Evolutionary conservation across 2,113 vertebrate species (phyloP).

Genomic region (Arvicanthis niloticus): DNA sequence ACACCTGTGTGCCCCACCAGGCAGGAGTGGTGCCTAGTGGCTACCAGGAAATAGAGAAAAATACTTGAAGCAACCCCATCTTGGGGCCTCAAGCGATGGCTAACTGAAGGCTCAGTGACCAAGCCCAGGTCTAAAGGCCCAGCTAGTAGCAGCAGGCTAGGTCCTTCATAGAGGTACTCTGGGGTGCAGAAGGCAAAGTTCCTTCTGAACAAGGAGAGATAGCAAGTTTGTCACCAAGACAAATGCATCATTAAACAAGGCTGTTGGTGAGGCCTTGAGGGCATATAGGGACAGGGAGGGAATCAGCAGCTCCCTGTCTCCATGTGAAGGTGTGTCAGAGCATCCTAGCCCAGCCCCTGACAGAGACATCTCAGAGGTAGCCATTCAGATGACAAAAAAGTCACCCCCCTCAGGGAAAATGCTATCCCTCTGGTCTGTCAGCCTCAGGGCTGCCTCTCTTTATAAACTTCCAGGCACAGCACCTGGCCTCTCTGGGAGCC

Average conservation of each 20-base stretch:
- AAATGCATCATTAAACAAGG: neutral
- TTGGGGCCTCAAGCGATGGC: fast-evolving
- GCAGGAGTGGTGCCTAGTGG: neutral
- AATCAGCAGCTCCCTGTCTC: neutral
- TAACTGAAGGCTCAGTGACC: neutral
- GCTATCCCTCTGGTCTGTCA: neutral
- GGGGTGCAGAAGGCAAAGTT: neutral
- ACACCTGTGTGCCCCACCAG: neutral
- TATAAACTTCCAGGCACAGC: fast-evolving
- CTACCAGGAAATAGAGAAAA: neutral
- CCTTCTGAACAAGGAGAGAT: neutral
- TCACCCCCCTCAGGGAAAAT: neutral
- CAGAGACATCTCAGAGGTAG: neutral
- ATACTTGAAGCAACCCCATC: fast-evolving
- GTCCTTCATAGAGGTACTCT: neutral
- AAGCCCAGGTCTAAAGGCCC: neutral
- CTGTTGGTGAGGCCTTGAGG: neutral
- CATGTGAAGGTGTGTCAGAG: neutral
- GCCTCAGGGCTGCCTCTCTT: neutral
- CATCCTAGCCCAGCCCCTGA: neutral
- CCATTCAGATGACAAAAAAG: neutral
- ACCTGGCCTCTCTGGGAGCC: neutral
- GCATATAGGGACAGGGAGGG: no score
- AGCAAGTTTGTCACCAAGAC: neutral
- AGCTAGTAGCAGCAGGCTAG: no score